Evolutionary conservation across 2,113 vertebrate species (phyloP).

Genomic region (Ariopsis seemanni): DNA sequence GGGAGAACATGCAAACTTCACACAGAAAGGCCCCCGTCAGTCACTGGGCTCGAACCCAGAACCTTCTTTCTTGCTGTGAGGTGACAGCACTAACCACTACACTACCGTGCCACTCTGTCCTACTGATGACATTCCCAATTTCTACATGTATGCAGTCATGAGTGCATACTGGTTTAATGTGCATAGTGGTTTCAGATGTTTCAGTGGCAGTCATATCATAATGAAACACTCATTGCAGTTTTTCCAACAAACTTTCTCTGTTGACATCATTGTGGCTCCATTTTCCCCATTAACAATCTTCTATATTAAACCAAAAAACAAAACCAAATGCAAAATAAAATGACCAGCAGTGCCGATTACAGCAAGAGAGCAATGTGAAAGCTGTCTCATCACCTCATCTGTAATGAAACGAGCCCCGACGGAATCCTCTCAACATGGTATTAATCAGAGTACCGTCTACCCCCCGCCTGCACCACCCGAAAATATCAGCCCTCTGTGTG

Average conservation of each 20-base stretch:
- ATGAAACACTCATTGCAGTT: background rate
- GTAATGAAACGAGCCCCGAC: constrained; percentile 55
- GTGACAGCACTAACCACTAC: no score
- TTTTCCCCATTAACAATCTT: constrained; percentile 3
- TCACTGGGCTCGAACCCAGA: no score
- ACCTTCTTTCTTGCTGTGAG: no score
- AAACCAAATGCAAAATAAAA: constrained; percentile 55
- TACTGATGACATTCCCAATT: background rate
- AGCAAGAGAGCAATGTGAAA: background rate
- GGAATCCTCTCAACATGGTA: constrained; percentile 48
- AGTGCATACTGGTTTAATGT: background rate
- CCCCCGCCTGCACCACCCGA: constrained; percentile 52
- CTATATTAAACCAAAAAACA: constrained; percentile 58
- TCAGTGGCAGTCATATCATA: background rate
- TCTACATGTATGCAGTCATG: background rate
- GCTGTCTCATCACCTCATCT: constrained; percentile 50
- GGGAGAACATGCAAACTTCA: no score
- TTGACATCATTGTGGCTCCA: background rate
- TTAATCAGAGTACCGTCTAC: constrained; percentile 60
- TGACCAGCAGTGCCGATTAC: background rate
- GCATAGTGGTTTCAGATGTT: background rate
- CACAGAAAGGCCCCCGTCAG: no score
- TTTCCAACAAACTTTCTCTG: background rate
- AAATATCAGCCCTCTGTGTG: constrained; percentile 74
- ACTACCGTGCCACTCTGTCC: background rate